Percentiles rank a stretch among this genome's conserved stretches.
Evolutionary conservation across 2,797 vertebrate species (phyloP).

Genomic region (Sebastes trivittatus): DNA sequence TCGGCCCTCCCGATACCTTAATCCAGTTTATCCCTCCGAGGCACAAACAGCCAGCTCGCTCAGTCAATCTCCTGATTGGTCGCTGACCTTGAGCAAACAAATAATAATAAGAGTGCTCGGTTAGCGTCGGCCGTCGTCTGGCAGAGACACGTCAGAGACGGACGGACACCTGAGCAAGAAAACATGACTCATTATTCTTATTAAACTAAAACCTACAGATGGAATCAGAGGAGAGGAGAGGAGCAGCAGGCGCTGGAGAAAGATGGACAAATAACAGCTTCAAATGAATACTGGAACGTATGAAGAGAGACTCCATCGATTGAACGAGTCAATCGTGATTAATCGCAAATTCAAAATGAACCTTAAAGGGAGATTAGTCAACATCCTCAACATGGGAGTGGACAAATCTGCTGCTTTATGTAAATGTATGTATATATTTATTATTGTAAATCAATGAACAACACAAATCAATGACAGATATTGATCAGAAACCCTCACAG

Average conservation of each 20-base stretch:
- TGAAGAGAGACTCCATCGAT: neutral
- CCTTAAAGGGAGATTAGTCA: too few species aligned
- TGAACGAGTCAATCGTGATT: too few species aligned
- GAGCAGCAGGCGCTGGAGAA: neutral
- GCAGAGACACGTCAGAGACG: conserved; percentile 33
- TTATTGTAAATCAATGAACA: too few species aligned
- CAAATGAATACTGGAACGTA: neutral
- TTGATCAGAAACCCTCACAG: too few species aligned
- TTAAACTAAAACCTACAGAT: conserved; percentile 55
- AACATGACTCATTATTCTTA: conserved; percentile 41
- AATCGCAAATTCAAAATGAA: too few species aligned
- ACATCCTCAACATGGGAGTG: too few species aligned
- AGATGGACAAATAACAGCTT: neutral
- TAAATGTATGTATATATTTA: too few species aligned
- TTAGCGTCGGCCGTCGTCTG: conserved; percentile 45
- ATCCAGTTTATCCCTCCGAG: conserved; percentile 78
- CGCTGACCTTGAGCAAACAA: conserved; percentile 77
- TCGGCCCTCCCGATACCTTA: conserved; percentile 67
- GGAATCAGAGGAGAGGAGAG: conserved; percentile 28
- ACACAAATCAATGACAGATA: too few species aligned
- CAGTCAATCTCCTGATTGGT: conserved; percentile 79
- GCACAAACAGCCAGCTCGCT: conserved; percentile 58
- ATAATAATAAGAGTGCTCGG: conserved; percentile 69
- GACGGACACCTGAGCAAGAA: conserved; percentile 47
- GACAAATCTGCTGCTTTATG: too few species aligned